A percentile compares a stretch with the other conserved stretches of the same genome.
Evolutionary conservation across 2,888 invertebrate species (phyloP).

Genomic region (Andrena trimmerana): DNA sequence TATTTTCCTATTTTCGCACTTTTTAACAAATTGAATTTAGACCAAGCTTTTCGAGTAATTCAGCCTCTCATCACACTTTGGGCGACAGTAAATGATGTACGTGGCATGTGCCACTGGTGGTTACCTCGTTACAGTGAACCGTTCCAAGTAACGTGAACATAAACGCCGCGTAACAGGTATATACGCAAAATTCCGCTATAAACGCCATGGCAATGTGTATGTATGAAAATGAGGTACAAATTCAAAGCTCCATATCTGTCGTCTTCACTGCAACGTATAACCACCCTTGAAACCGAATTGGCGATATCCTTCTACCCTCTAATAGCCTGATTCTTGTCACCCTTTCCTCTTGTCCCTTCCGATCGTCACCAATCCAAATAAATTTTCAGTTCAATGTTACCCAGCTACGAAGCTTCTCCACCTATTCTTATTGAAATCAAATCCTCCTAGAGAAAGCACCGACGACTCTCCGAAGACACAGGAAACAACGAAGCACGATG

Average conservation of each 20-base stretch:
- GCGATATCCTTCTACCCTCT: constrained; percentile 48
- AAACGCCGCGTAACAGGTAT: constrained; percentile 39
- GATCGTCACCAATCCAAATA: constrained; percentile 12
- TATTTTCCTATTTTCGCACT: neutral
- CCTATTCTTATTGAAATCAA: too few species aligned
- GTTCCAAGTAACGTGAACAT: constrained; percentile 6
- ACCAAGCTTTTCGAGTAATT: too few species aligned
- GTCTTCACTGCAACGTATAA: constrained; percentile 75
- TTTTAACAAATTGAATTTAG: neutral
- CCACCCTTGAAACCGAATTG: constrained; percentile 58
- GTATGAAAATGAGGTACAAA: constrained; percentile 79
- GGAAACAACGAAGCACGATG: too few species aligned
- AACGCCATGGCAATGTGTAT: constrained; percentile 74
- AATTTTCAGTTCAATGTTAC: neutral
- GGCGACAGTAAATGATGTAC: too few species aligned
- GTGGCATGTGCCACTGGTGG: neutral
- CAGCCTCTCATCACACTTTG: too few species aligned
- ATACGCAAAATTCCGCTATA: constrained; percentile 57
- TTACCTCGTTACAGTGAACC: neutral
- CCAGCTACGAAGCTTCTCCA: too few species aligned
- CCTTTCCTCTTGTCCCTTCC: constrained; percentile 4
- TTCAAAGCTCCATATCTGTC: constrained; percentile 79
- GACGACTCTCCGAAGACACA: too few species aligned
- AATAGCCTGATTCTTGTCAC: constrained; percentile 52
- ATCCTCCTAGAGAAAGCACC: too few species aligned